These are phyloP conservation scores for Ceratosolen solmsi DNA, from an alignment of 1,140 invertebrate species.

Conservation along the genomic window DNA sequence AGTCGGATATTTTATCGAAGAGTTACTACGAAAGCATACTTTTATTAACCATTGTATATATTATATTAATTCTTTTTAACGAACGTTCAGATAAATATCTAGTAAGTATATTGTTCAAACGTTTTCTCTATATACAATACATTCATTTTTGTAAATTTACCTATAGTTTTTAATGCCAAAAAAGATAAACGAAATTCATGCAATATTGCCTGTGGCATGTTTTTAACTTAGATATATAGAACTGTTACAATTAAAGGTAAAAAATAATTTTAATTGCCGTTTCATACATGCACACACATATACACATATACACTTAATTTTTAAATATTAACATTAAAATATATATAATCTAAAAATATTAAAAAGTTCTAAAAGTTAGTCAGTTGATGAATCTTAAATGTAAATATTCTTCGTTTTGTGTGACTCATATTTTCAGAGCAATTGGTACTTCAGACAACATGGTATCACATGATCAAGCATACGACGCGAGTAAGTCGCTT, in stretches of 20 bases:
- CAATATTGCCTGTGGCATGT: conserved; percentile 34
- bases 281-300: not conserved
- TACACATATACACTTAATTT: not conserved
- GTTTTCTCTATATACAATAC: too few species aligned
- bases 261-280: not conserved
- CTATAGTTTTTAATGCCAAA: too few species aligned
- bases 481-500: conserved; percentile 59
- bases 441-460: conserved; percentile 60
- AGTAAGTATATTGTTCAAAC: too few species aligned
- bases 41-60: too few species aligned
- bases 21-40: too few species aligned
- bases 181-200: too few species aligned
- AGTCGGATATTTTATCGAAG: too few species aligned
- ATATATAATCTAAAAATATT: not conserved
- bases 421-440: conserved; percentile 64
- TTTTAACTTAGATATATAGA: conserved; percentile 18
- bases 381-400: conserved; percentile 31
- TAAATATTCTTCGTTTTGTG: conserved; percentile 59
- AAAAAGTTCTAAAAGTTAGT: conserved; percentile 11
- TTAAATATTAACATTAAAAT: not conserved
- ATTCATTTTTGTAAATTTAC: too few species aligned
- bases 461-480: conserved; percentile 57
- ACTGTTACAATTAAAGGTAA: not conserved
- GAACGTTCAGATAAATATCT: too few species aligned
- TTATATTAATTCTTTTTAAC: too few species aligned